Evolutionary conservation across 1,140 invertebrate genomes (phyloP), one percentile per base, ranked within the genome.

Genomic region (Brachionus paranguensis): DNA sequence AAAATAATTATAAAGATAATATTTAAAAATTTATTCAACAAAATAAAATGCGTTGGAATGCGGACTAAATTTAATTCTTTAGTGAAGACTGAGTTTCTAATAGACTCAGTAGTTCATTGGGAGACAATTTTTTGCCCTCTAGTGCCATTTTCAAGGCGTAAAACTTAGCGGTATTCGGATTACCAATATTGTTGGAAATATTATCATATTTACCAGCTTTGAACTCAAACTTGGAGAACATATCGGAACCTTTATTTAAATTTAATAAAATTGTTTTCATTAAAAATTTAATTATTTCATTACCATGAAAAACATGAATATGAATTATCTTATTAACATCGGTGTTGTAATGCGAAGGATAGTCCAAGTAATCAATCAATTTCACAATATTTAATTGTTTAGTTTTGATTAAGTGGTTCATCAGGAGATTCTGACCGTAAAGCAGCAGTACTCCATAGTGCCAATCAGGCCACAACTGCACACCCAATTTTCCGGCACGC

Each of bases 151-250:
- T 81, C 14, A 81, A 47, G 3, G 78, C 41, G 41, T 64, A 81
- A 45, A 33, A 81, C 12, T 81, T 81, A 12, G 11, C 78, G 2
- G 33, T 27, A 27, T 68, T 64, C 5, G 53, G 10, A 27, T 81
- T 33, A 20, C 14, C 33, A 20, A 24, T 20, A 68, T 64, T 5
- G 14, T 29, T 12, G 2, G 53, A 45, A 12, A 83, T 27, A 33
- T 68, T 29, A 41, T 83, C 60, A 72, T 83, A 83, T 70, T 83
- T 68, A 29, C 60, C 81, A 11, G 60, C 64, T 55, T 83, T 83
- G 37, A 83, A 83, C n/a, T 68, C 27, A 83, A 70, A 70, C 47
- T 83, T 83, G 12, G 81, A 83, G 37, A 83, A 83, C 60, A 47
- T 24, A 0, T 83, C 41, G 0, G 17, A 20, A 24, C 45, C 72